Evolutionary conservation across 2,888 invertebrate genomes (phyloP).

Genomic region (Leptarthrus brevirostris): DNA sequence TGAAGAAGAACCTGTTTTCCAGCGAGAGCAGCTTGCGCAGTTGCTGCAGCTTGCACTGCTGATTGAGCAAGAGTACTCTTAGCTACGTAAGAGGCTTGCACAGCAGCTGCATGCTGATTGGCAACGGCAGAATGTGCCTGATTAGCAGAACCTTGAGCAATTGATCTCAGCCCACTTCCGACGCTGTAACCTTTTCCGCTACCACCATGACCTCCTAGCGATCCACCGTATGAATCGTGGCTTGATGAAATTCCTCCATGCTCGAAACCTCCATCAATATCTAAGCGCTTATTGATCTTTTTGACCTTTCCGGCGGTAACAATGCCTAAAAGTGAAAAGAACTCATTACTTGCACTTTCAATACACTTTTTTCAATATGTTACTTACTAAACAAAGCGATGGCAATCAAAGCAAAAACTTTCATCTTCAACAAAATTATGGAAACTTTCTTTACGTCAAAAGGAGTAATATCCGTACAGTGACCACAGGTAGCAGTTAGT

Average conservation of each 20-base stretch:
- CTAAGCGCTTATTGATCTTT: constrained; percentile 24
- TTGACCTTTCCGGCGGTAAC: constrained; percentile 13
- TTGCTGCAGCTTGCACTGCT: constrained; percentile 76
- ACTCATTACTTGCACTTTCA: neutral
- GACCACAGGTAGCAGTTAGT: neutral
- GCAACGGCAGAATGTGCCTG: constrained; percentile 80
- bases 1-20: constrained; percentile 76
- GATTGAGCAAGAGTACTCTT: constrained; percentile 83
- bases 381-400: constrained; percentile 24
- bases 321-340: constrained; percentile 2
- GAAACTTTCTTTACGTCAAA: constrained; percentile 19
- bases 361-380: neutral
- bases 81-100: constrained; percentile 82
- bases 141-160: constrained; percentile 80
- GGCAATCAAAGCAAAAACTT: constrained; percentile 6
- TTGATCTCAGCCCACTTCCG: constrained; percentile 78
- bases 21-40: constrained; percentile 77
- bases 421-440: constrained; percentile 4
- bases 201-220: neutral
- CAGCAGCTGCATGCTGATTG: constrained; percentile 81
- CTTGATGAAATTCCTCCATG: constrained; percentile 11
- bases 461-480: constrained; percentile 16
- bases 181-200: constrained; percentile 60
- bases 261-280: constrained; percentile 29
- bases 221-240: constrained; percentile 15